These are phyloP conservation scores for Dolichoris vasculosae DNA, from an alignment of 1,140 invertebrate species.

Conservation along the genomic window DNA sequence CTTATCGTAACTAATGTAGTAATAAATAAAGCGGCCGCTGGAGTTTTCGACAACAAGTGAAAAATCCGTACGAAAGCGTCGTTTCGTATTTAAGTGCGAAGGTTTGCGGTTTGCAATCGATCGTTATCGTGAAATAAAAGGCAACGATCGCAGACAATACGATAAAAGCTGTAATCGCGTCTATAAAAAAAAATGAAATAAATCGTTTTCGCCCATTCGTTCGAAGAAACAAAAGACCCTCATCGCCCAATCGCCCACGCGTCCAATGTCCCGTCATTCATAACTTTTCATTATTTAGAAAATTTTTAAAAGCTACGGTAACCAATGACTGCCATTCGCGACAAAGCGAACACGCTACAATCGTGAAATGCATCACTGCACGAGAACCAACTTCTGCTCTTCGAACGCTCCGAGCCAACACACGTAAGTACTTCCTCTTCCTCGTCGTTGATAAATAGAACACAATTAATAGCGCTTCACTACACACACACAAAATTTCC, in stretches of 20 bases:
- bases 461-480: constrained; percentile 39
- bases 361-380: neutral
- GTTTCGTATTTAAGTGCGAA: too few species aligned
- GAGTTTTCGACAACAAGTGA: neutral
- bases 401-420: neutral
- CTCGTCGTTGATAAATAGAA: constrained; percentile 49
- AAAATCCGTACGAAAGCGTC: too few species aligned
- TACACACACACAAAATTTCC: neutral
- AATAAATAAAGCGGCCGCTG: too few species aligned
- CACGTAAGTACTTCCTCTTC: constrained; percentile 37
- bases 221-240: too few species aligned
- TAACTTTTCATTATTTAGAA: neutral
- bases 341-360: neutral
- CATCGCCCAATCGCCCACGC: too few species aligned
- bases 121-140: too few species aligned
- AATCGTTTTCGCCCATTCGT: neutral
- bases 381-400: neutral
- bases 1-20: too few species aligned
- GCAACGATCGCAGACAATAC: too few species aligned
- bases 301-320: neutral
- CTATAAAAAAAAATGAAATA: neutral
- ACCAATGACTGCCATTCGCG: too few species aligned
- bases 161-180: neutral
- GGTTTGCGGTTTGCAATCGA: too few species aligned
- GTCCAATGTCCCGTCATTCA: neutral